phyloP scores from a whole-genome alignment of 2,113 vertebrate genomes.

The Propithecus coquereli region DNA sequence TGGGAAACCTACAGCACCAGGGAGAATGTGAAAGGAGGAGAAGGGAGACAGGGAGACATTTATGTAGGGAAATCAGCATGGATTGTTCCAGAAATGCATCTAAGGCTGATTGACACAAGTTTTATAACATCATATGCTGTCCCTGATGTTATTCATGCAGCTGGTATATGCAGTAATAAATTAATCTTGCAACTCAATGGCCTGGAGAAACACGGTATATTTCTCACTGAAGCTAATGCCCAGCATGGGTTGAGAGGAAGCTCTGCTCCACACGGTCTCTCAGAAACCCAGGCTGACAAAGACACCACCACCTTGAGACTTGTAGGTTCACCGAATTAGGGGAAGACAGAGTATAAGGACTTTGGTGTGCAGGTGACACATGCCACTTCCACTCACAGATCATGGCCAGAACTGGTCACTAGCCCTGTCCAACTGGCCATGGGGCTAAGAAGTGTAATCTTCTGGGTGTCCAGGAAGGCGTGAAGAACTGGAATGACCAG shows the following conservation, averaged over 20 bases:
- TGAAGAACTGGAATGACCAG: not conserved
- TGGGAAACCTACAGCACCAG: not conserved
- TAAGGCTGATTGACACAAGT: not conserved
- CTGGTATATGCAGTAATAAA: not conserved
- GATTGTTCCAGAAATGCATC: not conserved
- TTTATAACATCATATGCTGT: not conserved
- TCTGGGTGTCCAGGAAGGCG: not conserved
- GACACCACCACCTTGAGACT: too few species aligned
- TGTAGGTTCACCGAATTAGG: not conserved
- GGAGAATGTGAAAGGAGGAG: not conserved
- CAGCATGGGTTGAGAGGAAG: not conserved
- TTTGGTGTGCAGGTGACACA: too few species aligned
- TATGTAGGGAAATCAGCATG: not conserved
- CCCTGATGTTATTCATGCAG: not conserved
- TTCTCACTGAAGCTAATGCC: not conserved
- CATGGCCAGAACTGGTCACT: not conserved
- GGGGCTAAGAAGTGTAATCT: not conserved
- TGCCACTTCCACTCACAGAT: not conserved
- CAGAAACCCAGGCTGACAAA: not conserved
- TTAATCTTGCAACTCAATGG: not conserved
- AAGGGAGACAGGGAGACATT: not conserved
- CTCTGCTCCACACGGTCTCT: not conserved
- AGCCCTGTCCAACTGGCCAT: not conserved
- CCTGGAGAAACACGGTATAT: not conserved
- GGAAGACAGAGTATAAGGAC: not conserved